Conservation (phyloP, 2,113 vertebrate species). For the Microtus montanus region DNA sequence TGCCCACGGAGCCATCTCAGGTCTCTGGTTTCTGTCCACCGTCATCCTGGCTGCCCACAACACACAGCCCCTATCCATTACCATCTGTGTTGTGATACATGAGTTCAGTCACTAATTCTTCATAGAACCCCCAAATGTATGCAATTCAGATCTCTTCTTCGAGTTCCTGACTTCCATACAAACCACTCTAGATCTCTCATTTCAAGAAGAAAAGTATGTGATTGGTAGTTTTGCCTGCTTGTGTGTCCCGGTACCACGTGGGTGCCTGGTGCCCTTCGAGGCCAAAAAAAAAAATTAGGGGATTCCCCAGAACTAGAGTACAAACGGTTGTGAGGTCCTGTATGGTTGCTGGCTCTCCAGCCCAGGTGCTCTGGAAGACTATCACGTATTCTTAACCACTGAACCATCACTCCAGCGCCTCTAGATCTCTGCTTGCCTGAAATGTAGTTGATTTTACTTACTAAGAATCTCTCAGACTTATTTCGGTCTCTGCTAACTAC, state of each 20-base stretch:
- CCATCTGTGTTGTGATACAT: background rate
- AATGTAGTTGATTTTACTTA: constrained; percentile 14
- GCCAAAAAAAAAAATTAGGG: background rate
- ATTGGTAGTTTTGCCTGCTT: background rate
- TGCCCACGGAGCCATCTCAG: background rate
- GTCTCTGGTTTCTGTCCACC: background rate
- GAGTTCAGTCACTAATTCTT: constrained; percentile 21
- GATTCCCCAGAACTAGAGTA: background rate
- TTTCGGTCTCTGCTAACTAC: background rate
- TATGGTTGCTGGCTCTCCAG: background rate
- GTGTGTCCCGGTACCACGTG: background rate
- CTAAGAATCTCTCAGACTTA: background rate
- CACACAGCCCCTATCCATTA: background rate
- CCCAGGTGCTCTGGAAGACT: background rate
- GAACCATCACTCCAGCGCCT: background rate
- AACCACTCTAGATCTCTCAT: background rate
- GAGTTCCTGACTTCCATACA: background rate
- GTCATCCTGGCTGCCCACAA: background rate
- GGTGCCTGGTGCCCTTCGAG: background rate
- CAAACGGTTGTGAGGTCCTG: background rate
- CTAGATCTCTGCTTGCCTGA: constrained; percentile 24
- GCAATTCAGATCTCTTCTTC: background rate
- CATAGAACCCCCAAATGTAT: background rate
- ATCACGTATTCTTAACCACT: background rate
- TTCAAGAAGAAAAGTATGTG: background rate